Base-by-base conservation (phyloP, 2,113 vertebrate genomes). In the Zapornia atra region DNA sequence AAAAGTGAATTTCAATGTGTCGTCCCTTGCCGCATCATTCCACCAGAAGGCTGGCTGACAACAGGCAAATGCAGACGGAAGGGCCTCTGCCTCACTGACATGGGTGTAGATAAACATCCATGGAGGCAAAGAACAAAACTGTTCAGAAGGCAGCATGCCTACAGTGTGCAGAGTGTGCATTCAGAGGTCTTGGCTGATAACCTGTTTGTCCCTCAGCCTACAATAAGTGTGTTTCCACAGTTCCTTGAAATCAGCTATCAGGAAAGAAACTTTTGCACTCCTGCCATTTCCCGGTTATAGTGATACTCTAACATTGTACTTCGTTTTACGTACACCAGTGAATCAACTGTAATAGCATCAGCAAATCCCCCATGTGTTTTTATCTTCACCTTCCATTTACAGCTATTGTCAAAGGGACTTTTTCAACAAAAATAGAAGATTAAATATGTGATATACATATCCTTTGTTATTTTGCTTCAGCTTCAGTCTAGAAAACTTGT, bases 91-190 rank as follows among this genome's bases (percentile, higher is more conserved):
- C 25, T 81, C 10, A 33, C 13, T 46, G 20, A 24, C 0, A 1
- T 0, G 1, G 51, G 17, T 38, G 33, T 34, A n/a, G 26, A 10
- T n/a, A 61, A 31, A 36, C 9, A 7, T 36, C 15, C 14, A 5
- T 5, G 15, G 33, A 65, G 19, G 15, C 4, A n/a, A 12, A 50
- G 26, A 53, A 10, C 28, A 12, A 28, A 28, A 36, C 48, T 68
- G 10, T 18, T 72, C 40, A 8, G 3, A 64, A 80, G 33, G 50
- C 42, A 68, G 12, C 12, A 50, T 18, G 31, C 7, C 17, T 26
- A 48, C 61, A 8, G 3, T 7, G 3, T 38, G 33, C 19, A 60
- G 28, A 34, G 3, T 69, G 22, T 70, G 40, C 1, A 0, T 44
- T 65, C 15, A 22, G 9, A 21, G 16, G n/a, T 3, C 54, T 10